Evolutionary conservation across 2,888 invertebrate genomes (phyloP).

Genomic region (Poecilobothrus nobilitatus): DNA sequence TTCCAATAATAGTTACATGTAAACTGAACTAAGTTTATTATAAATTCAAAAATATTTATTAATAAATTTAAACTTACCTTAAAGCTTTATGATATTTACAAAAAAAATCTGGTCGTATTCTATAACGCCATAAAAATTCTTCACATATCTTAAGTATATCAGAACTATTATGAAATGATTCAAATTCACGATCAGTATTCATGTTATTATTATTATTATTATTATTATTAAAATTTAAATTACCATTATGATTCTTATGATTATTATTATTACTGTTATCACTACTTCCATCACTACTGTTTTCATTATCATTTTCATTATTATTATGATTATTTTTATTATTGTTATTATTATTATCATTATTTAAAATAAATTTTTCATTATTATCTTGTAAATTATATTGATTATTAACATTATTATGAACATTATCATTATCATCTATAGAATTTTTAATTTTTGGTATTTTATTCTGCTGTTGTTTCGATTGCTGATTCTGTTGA

Average conservation of each 20-base stretch:
- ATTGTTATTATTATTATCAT: conserved; percentile 15
- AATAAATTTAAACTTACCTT: conserved; percentile 42
- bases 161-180: conserved; percentile 26
- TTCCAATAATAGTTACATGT: too few relatives aligned
- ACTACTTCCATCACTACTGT: conserved; percentile 15
- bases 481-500: neutral
- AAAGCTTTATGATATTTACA: conserved; percentile 56
- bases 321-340: conserved; percentile 11
- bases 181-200: neutral
- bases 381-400: neutral
- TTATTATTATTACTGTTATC: conserved; percentile 12
- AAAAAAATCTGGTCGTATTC: conserved; percentile 68
- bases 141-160: conserved; percentile 49
- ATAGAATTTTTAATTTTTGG: neutral
- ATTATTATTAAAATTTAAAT: conserved; percentile 10
- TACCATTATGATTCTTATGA: conserved; percentile 3
- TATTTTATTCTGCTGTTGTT: neutral
- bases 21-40: too few relatives aligned
- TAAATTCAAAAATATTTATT: too few relatives aligned
- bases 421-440: neutral
- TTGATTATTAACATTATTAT: conserved; percentile 2
- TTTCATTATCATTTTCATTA: conserved; percentile 15
- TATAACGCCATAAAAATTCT: conserved; percentile 55
- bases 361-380: conserved; percentile 5
- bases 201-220: conserved; percentile 18